Conservation (phyloP, 2,797 vertebrate species). For the Diplodus sargus region DNA sequence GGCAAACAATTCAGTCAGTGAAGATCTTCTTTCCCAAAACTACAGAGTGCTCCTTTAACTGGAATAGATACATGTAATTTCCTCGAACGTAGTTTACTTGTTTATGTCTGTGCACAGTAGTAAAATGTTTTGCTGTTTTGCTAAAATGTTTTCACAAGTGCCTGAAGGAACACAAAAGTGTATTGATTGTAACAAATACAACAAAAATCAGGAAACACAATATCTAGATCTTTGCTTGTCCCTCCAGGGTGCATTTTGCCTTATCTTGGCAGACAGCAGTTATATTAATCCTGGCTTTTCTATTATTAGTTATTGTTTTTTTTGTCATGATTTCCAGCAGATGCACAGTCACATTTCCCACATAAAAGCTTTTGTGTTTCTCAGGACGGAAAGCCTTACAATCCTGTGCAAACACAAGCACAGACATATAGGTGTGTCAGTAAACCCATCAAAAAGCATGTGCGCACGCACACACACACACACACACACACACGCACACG, state of each 20-base stretch:
- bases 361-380: slow-evolving; percentile 49
- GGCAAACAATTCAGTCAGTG: no score
- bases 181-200: not conserved
- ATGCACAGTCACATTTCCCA: slow-evolving; percentile 36
- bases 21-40: no score
- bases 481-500: not conserved
- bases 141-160: not conserved
- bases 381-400: slow-evolving; percentile 52
- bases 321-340: slow-evolving; percentile 23
- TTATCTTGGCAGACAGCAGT: not conserved
- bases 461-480: not conserved
- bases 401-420: slow-evolving; percentile 54
- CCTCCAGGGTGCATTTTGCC: not conserved
- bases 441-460: slow-evolving; percentile 20
- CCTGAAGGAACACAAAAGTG: not conserved
- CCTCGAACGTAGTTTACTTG: not conserved
- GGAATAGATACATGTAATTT: not conserved
- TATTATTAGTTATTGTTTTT: slow-evolving; percentile 10
- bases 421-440: slow-evolving; percentile 64
- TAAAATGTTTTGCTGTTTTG: not conserved
- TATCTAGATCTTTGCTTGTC: not conserved
- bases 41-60: no score
- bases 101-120: not conserved
- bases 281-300: slow-evolving; percentile 30
- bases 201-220: not conserved